A percentile compares a stretch with the other conserved stretches of the same genome.
phyloP scores from a whole-genome alignment of 1,140 invertebrate genomes.

The Mya arenaria region DNA sequence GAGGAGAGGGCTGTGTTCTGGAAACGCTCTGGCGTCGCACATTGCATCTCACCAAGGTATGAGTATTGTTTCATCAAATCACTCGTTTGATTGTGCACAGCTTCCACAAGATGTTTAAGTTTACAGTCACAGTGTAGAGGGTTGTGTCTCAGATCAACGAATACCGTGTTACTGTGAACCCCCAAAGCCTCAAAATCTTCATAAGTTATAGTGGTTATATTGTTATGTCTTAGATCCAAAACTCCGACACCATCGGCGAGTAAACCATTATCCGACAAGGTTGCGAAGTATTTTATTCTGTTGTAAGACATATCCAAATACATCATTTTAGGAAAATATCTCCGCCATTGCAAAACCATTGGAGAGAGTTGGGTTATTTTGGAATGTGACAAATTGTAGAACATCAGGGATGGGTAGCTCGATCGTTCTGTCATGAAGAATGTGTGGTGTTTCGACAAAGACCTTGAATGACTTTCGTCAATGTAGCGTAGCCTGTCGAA shows the following conservation, averaged over 20 bases:
- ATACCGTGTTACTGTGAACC: conserved; percentile 14
- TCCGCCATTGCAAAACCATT: conserved; percentile 48
- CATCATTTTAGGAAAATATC: conserved; percentile 52
- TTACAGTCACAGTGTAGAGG: conserved; percentile 63
- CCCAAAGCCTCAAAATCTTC: conserved; percentile 46
- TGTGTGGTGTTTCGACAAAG: conserved; percentile 6
- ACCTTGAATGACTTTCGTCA: conserved; percentile 38
- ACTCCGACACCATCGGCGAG: neutral
- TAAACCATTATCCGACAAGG: conserved; percentile 15
- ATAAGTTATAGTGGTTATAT: conserved; percentile 49
- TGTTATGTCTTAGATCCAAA: conserved; percentile 59
- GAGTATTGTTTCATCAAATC: conserved; percentile 11
- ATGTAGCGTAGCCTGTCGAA: conserved; percentile 25
- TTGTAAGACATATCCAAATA: conserved; percentile 62
- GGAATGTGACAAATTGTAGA: conserved; percentile 51
- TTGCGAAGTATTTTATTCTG: conserved; percentile 47
- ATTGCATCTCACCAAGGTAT: conserved; percentile 50
- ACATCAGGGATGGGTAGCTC: conserved; percentile 35
- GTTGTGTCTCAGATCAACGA: conserved; percentile 61
- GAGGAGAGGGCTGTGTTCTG: conserved; percentile 17
- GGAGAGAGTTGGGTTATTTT: conserved; percentile 5
- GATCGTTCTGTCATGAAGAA: conserved; percentile 29
- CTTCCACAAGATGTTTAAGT: conserved; percentile 32
- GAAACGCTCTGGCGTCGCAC: conserved; percentile 42
- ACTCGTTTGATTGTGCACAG: conserved; percentile 2